Conservation (phyloP, 1,140 invertebrate genomes). For the Ips typographus region DNA sequence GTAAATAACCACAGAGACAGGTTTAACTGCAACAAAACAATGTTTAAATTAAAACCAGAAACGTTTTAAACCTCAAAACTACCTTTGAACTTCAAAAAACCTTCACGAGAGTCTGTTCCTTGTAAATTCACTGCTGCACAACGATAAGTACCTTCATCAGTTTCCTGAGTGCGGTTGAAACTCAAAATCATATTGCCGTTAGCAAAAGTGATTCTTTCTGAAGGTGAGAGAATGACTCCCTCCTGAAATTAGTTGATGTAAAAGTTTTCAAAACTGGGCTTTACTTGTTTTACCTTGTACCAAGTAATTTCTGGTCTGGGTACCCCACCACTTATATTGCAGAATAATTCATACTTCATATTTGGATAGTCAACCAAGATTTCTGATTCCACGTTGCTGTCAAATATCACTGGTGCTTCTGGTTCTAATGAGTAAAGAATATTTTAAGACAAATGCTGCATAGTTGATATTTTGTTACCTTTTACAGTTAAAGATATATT, state of each 20-base stretch:
- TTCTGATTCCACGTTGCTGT: conserved; percentile 46
- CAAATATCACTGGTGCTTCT: conserved; percentile 43
- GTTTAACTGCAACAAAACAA: conserved; percentile 23
- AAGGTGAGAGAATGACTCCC: conserved; percentile 29
- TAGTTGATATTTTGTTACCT: conserved; percentile 30
- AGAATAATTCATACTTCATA: conserved; percentile 49
- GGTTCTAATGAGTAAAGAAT: conserved; percentile 38
- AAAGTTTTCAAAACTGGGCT: background rate
- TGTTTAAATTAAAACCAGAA: background rate
- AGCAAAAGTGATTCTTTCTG: conserved; percentile 49
- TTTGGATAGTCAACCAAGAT: conserved; percentile 50
- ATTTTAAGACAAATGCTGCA: conserved; percentile 16
- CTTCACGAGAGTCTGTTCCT: conserved; percentile 44
- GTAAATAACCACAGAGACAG: conserved; percentile 24
- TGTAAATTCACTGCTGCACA: conserved; percentile 52
- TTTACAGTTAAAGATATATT: conserved; percentile 36
- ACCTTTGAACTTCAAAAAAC: conserved; percentile 49
- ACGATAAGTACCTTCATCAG: conserved; percentile 52
- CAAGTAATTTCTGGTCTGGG: conserved; percentile 54
- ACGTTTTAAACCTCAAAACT: conserved; percentile 20
- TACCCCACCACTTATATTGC: conserved; percentile 50
- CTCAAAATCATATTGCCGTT: conserved; percentile 49
- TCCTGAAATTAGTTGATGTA: conserved; percentile 32
- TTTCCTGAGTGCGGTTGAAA: conserved; percentile 48
- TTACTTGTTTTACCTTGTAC: conserved; percentile 52